Conservation (phyloP, 2,888 invertebrate species). For the Volucella inflata region DNA sequence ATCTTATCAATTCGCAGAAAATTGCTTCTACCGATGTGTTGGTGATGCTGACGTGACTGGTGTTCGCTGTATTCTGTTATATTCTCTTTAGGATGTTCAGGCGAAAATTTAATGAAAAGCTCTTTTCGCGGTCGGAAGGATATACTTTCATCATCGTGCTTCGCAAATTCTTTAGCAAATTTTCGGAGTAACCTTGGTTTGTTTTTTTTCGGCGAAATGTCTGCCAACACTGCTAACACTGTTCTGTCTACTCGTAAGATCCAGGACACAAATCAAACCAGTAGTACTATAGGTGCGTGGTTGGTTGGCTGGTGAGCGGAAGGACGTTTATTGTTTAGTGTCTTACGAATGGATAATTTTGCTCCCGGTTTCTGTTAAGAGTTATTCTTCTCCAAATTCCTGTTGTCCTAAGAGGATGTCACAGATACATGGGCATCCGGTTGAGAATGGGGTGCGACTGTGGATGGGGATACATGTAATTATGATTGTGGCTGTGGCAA, state of each 20-base stretch:
- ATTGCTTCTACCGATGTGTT: slow-evolving; percentile 3
- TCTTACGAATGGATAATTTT: neutral
- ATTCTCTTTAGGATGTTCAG: neutral
- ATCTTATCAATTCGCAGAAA: neutral
- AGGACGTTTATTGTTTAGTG: slow-evolving; percentile 24
- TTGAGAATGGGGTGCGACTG: no score
- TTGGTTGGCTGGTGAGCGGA: neutral
- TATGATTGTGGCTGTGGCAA: neutral
- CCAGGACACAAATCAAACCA: neutral
- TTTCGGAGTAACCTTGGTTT: slow-evolving; percentile 14
- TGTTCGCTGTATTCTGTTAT: no score
- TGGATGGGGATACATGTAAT: neutral
- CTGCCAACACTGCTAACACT: slow-evolving; percentile 7
- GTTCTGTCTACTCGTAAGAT: slow-evolving; percentile 6
- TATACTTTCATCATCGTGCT: slow-evolving; percentile 4
- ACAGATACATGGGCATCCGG: no score
- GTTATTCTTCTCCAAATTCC: neutral
- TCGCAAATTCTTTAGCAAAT: slow-evolving; percentile 24
- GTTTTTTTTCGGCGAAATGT: neutral
- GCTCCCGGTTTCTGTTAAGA: neutral
- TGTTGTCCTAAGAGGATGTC: neutral
- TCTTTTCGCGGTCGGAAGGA: slow-evolving; percentile 15
- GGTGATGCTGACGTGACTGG: neutral
- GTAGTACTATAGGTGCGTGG: no score
- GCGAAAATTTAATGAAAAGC: slow-evolving; percentile 41